Percentiles rank a stretch among this genome's conserved stretches.
These are phyloP conservation scores for Hippopotamus amphibius DNA, from an alignment of 2,113 vertebrate genomes.

Conservation along the genomic window DNA sequence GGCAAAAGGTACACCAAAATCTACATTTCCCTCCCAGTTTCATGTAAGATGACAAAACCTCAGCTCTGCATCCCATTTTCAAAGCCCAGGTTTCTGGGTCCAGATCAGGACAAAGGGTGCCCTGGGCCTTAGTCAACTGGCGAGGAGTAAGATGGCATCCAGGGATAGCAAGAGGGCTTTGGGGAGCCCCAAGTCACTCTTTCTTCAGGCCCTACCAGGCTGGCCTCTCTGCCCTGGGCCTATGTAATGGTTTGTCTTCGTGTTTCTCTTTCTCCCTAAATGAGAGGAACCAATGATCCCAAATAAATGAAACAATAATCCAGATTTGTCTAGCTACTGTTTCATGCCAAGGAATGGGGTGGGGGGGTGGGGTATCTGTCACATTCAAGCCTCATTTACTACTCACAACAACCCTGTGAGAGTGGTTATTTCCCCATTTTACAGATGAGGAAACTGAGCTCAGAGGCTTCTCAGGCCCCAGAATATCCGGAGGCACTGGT, in stretches of 20 bases:
- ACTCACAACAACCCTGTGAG: neutral
- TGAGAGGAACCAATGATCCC: neutral
- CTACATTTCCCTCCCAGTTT: neutral
- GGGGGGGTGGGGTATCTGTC: neutral
- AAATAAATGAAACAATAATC: neutral
- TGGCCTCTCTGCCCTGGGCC: neutral
- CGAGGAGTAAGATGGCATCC: neutral
- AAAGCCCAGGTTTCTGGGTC: constrained; percentile 15
- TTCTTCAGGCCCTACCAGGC: neutral
- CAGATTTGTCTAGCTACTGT: neutral
- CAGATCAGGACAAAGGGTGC: neutral
- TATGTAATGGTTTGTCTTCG: neutral
- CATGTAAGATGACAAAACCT: neutral
- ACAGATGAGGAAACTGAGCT: constrained; percentile 21
- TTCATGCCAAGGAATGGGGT: neutral
- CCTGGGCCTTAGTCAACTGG: neutral
- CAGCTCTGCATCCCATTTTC: neutral
- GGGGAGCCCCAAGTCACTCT: neutral
- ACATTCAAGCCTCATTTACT: neutral
- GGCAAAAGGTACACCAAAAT: neutral
- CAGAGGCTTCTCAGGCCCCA: neutral
- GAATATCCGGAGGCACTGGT: neutral
- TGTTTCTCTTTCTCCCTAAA: neutral
- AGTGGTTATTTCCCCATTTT: neutral
- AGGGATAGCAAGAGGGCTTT: neutral